Base-by-base conservation (phyloP, 2,797 vertebrate species). In the Enteromius paludinosus region DNA sequence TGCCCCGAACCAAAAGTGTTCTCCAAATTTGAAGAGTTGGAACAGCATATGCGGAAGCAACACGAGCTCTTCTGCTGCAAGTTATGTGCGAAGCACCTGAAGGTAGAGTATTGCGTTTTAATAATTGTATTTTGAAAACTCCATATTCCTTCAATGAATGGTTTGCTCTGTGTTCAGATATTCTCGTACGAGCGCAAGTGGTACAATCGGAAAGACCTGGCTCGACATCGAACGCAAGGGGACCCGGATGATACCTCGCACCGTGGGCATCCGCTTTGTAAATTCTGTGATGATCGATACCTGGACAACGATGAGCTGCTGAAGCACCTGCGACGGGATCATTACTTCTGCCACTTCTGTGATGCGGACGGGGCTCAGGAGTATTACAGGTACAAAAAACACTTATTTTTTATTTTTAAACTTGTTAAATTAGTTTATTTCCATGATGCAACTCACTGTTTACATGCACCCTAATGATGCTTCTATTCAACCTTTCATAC, bases 261-360 rank as follows among this genome's bases (percentile, higher is more conserved):
- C 89, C 93, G 98, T 0, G 98, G 98, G 7, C 98, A 99, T 83
- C 98, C 98, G 0, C 96, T 99, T 17, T 99, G 98, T 89, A 99
- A 99, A 90, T 99, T 99, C 90, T 99, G 98, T 0, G 98, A 99
- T 0, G 97, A 99, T 86, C 96, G 98, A 1, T 99, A 99, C 87
- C 92, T 99, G 41, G 98, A 99, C 87, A 99, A 99, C 0, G 98
- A 99, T 0, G 98, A 99, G 91, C 91, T 99, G 54, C 94, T 99
- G 4, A 99, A 99, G 66, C 98, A 99, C 90, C 90, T 99, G 78
- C 92, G 98, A 0, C 94, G 97, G 23, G 97, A 99, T 88, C 98
- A 99, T 91, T 99, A 97, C 86, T 99, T 98, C 90, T 99, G 98
- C 87, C 98, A 99, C 89, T 99, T 99, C 90, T 99, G 98, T 52